Base-by-base conservation (phyloP, 2,113 vertebrate genomes). In the Hippocampus abdominalis region DNA sequence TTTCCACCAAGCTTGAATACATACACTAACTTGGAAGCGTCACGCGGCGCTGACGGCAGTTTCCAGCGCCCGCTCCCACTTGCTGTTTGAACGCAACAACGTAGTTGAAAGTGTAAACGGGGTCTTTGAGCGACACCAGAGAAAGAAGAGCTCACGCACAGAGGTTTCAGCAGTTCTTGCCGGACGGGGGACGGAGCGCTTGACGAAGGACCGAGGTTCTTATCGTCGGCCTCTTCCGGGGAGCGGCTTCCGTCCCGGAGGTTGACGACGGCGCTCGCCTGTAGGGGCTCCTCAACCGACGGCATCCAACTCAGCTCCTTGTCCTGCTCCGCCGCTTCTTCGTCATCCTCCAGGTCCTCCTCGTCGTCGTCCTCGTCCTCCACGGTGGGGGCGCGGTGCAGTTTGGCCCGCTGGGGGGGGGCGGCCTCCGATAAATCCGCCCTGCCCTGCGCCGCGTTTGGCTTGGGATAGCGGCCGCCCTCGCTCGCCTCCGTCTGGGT, bases 401-500 rank as follows among this genome's bases (percentile, higher is more conserved):
- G 87, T 67, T 81, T 89, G 36, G 66, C 85, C 42, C 77, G 78
- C n/a, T 79, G 79, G 8, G 56, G 76, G 3, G 91, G 85, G 21
- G 88, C 91, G 0, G 91, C 92, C 73, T 91, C 90, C 36, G 74
- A 78, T 36, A 88, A 68, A 42, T 40, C 54, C 12, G 73, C 68
- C 75, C 77, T 68, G 59, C 72, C 73, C 20, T 81, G 74, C 11
- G 40, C 67, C 2, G 69, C 29, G 2, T 54, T 54, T 1, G 51
- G 51, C 51, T 54, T 3, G 21, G n/a, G 51, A 3, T 36, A 59
- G 69, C 39, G 68, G n/a, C 42, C 72, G 10, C 29, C 44, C 12
- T 65, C 64, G 64, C 64, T 49, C 20, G 73, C 48, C 21, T 92
- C 91, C 0, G 92, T 93, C 83, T 93, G 92, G 51, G 90, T 92